Base-by-base conservation (phyloP, 2,888 invertebrate species). In the Carpatolechia fugitivella region DNA sequence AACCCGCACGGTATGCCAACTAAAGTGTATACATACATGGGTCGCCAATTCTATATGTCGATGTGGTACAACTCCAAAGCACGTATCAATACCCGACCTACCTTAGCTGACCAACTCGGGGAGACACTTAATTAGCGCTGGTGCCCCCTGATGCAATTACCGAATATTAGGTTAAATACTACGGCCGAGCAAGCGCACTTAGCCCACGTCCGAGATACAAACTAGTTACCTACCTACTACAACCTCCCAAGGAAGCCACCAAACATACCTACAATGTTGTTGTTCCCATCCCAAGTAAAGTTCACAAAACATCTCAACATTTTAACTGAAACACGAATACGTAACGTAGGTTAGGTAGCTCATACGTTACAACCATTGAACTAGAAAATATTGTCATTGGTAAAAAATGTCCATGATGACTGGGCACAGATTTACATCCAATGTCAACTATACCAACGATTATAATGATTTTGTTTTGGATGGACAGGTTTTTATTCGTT, bases 131-230 rank as follows among this genome's bases (percentile, higher is more conserved):
- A 87, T 86, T 87, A 85, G 80, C 81, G 80, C 82, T 18, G 48
- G 54, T 76, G 77, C 74, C 72, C 72, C 67, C 68, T 82, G 83
- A 88, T 79, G 78, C 82, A 84, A 88, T 90, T 82, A 87, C 75
- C 72, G 78, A 83, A 84, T 86, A 89, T 88, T 88, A 85, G 85
- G 86, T 89, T 89, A 88, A 82, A 82, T 85, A 84, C 82, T 84
- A 65, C 76, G 76, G 74, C 65, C 77, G 56, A 60, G 68, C 74
- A 64, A 72, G 73, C 76, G 83, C 87, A 87, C 89, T 86, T 81
- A 87, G 81, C 70, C 64, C 69, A 58, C 61, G 71, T 64, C 73
- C 73, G 59, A 69, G 69, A 79, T 79, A 82, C 86, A 88, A 87
- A 86, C 86, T 85, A 80, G 84, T 82, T 84, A 24, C 24, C 24